Conservation (phyloP, 2,888 invertebrate genomes). For the Ectemnius cavifrons region DNA sequence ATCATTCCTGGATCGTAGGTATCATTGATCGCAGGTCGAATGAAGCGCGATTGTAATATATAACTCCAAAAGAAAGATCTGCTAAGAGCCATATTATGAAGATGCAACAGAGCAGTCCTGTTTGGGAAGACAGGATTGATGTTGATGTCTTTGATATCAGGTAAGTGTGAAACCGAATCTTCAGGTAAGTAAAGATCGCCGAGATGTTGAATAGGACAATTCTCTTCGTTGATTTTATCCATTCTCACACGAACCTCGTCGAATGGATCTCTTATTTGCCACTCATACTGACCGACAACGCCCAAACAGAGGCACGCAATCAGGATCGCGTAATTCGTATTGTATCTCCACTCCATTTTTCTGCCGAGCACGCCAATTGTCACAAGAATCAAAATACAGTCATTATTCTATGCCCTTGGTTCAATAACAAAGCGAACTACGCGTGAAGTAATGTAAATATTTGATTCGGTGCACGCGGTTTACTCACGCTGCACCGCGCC, state of each 20-base stretch:
- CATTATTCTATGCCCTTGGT: no score
- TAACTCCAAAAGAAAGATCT: constrained; percentile 98
- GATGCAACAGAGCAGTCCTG: constrained; percentile 93
- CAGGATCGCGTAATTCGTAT: constrained; percentile 36
- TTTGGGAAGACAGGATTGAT: constrained; percentile 97
- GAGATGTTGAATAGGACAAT: constrained; percentile 93
- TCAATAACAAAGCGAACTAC: no score
- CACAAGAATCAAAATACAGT: no score
- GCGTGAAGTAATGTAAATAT: neutral
- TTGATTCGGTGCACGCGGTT: neutral
- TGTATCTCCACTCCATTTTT: constrained; percentile 20
- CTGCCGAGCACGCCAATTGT: no score
- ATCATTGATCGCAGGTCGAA: constrained; percentile 93
- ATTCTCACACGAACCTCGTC: constrained; percentile 92
- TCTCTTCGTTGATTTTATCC: constrained; percentile 90
- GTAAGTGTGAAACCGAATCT: constrained; percentile 93
- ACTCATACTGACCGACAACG: constrained; percentile 92
- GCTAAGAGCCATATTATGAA: constrained; percentile 98
- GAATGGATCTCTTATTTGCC: constrained; percentile 94
- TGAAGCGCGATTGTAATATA: constrained; percentile 93
- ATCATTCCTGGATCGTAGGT: constrained; percentile 98
- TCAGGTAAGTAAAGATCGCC: constrained; percentile 90
- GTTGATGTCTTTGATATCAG: constrained; percentile 95
- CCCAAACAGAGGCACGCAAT: constrained; percentile 77
- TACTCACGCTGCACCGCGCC: constrained; percentile 4